Conservation (phyloP, 2,888 invertebrate genomes). For the Lycaena phlaeas region DNA sequence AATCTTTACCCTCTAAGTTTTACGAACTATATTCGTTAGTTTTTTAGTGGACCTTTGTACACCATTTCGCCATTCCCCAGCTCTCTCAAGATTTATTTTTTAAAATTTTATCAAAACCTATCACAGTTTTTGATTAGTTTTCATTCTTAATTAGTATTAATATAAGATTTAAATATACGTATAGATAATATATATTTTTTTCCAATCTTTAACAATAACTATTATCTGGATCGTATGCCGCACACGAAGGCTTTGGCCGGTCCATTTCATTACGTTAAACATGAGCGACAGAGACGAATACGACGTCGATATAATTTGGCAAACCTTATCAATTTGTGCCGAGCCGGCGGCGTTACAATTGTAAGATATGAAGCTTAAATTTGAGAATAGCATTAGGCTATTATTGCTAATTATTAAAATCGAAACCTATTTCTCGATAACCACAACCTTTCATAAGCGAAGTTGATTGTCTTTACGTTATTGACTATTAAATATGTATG, state of each 20-base stretch:
- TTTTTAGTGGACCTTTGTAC: conserved; percentile 13
- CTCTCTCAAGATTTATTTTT: conserved; percentile 42
- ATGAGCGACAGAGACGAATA: conserved; percentile 30
- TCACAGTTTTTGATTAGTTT: conserved; percentile 74
- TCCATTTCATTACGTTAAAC: conserved; percentile 16
- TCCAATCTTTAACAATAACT: conserved; percentile 70
- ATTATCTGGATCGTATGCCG: conserved; percentile 57
- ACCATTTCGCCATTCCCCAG: conserved; percentile 21
- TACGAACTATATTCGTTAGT: conserved; percentile 12
- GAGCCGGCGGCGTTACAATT: conserved; percentile 29
- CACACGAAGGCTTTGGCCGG: conserved; percentile 24
- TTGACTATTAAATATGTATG: conserved; percentile 67
- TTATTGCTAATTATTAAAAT: conserved; percentile 68
- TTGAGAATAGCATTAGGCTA: conserved; percentile 64
- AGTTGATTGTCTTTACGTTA: conserved; percentile 67
- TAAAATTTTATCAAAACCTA: conserved; percentile 74
- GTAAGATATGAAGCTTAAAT: conserved; percentile 61
- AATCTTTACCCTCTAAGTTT: conserved; percentile 11
- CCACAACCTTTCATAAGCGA: conserved; percentile 74
- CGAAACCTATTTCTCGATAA: conserved; percentile 70
- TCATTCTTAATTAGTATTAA: conserved; percentile 69
- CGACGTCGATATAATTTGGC: conserved; percentile 33
- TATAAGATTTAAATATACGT: conserved; percentile 72
- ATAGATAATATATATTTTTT: conserved; percentile 67
- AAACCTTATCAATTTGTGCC: conserved; percentile 31